Base-by-base conservation (phyloP, 2,888 invertebrate species). In the Hirtodrosophila alboralis region DNA sequence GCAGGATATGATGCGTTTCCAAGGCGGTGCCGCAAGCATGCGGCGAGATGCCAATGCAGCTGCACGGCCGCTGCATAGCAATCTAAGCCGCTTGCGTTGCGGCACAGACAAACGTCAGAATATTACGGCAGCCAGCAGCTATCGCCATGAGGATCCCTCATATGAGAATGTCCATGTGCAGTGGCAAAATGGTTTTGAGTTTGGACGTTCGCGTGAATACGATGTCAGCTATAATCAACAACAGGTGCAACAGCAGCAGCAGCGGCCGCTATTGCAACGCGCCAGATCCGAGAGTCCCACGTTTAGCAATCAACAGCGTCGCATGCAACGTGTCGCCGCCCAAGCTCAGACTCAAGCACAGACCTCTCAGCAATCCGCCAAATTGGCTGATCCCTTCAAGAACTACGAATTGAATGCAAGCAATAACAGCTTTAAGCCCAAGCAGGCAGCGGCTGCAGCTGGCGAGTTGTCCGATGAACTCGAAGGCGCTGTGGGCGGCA, bases 141-240 rank as follows among this genome's bases (percentile, higher is more conserved):
- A 86, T 71, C 89, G 88, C 2, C 81, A 86, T 34, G 90, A 90
- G 51, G 90, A 90, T 79, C 90, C 89, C 2, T 90, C 90, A 9
- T 90, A 90, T 53, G 90, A 90, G 66, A 90, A 90, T 71, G 90
- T 90, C 1, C 90, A 90, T 53, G 90, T 90, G 1, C 90, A 90
- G 56, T 90, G 90, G 88, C 90, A 90, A 38, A 90, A 90, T 69
- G 90, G 90, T 26, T 90, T 90, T 26, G 90, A 90, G 53, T 90
- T 90, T 59, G 90, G 90, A 9, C 81, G 90, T 10, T 90, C 90
- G 0, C 79, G 90, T 3, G 90, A 90, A 40, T 81, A 84, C 58
- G 84, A 87, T 44, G 62, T 59, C 28, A 62, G 65, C 40, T 73
- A 68, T 54, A 48, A 52, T 18, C 58, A 54, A 37, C 60, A 43